phyloP scores from a whole-genome alignment of 2,797 vertebrate genomes.

The Lacerta bilineata region DNA sequence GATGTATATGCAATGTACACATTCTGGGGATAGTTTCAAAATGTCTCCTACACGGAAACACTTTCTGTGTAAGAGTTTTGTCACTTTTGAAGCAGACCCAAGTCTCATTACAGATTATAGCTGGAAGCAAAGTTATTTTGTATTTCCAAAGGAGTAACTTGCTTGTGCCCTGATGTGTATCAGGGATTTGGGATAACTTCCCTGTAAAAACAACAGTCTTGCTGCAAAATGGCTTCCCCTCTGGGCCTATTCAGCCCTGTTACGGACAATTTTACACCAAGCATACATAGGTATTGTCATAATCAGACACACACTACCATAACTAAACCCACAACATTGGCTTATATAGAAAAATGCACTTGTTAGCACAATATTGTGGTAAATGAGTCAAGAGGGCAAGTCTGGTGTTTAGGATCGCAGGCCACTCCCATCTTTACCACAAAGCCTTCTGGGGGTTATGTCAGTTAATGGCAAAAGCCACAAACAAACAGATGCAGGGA shows the following conservation, averaged over 20 bases:
- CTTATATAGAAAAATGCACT: background rate
- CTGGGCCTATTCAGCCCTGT: background rate
- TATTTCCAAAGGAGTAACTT: background rate
- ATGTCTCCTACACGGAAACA: background rate
- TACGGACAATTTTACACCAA: background rate
- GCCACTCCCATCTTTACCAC: background rate
- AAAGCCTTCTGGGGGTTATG: background rate
- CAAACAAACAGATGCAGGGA: slow-evolving; percentile 10
- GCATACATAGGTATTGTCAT: background rate
- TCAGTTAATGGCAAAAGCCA: slow-evolving; percentile 3
- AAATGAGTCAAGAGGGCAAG: background rate
- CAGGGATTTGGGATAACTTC: background rate
- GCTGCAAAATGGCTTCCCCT: background rate
- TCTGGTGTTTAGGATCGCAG: background rate
- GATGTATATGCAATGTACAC: background rate
- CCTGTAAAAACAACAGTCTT: background rate
- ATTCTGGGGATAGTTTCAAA: background rate
- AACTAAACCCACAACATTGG: background rate
- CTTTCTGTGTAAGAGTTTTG: background rate
- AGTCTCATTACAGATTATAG: background rate
- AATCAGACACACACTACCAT: background rate
- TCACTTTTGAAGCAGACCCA: background rate
- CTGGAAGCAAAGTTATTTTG: background rate
- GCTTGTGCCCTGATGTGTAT: background rate
- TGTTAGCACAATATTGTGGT: background rate